Evolutionary conservation across 2,888 invertebrate species (phyloP).

Genomic region (Thyatira batis): DNA sequence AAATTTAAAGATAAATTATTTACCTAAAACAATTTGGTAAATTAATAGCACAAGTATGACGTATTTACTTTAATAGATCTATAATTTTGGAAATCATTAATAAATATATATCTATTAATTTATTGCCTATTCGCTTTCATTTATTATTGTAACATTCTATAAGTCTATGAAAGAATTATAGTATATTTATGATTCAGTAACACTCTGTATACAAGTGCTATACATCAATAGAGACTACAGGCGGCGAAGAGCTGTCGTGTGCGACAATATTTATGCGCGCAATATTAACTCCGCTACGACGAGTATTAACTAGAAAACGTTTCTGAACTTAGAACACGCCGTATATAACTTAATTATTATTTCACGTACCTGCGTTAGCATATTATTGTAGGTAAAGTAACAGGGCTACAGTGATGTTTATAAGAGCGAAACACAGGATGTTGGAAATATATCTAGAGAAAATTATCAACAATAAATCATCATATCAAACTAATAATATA

Average conservation of each 20-base stretch:
- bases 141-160: too few species aligned
- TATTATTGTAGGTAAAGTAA: background rate
- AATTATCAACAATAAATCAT: too few species aligned
- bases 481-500: too few species aligned
- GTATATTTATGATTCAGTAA: background rate
- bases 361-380: slow-evolving; percentile 14
- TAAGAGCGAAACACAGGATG: background rate
- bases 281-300: slow-evolving; percentile 76
- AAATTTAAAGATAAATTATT: too few species aligned
- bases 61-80: too few species aligned
- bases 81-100: too few species aligned
- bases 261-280: slow-evolving; percentile 81
- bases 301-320: slow-evolving; percentile 62
- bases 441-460: too few species aligned
- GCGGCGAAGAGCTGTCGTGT: slow-evolving; percentile 73
- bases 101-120: too few species aligned
- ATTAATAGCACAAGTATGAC: too few species aligned
- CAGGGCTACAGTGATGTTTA: background rate
- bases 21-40: too few species aligned
- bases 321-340: slow-evolving; percentile 41
- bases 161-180: background rate
- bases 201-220: slow-evolving; percentile 60
- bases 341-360: slow-evolving; percentile 31
- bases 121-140: too few species aligned
- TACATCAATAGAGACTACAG: slow-evolving; percentile 79